phyloP scores from a whole-genome alignment of 2,797 vertebrate genomes.

The Peromyscus aztecus region DNA sequence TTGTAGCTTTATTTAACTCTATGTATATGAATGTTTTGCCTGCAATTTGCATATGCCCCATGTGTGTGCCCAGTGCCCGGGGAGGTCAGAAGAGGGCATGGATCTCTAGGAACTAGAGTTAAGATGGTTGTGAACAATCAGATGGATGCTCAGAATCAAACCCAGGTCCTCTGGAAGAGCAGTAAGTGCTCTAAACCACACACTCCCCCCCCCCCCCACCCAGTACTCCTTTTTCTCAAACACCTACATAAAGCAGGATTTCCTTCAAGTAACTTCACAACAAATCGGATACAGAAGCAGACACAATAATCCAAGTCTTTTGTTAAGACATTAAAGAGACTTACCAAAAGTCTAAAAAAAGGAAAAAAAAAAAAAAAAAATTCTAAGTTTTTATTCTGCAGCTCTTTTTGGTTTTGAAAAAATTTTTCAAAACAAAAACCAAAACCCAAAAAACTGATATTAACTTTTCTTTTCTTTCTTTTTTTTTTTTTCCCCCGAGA shows the following conservation, averaged over 20 bases:
- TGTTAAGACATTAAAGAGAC: constrained; percentile 23
- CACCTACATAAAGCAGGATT: background rate
- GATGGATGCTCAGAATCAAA: background rate
- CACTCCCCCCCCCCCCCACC: too few species aligned
- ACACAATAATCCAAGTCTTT: background rate
- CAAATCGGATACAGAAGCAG: background rate
- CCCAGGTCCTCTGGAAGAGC: background rate
- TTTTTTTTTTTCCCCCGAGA: background rate
- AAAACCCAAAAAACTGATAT: background rate
- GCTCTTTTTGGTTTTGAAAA: constrained; percentile 7
- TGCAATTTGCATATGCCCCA: background rate
- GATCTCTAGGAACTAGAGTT: background rate
- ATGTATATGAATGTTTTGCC: background rate
- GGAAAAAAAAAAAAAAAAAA: background rate
- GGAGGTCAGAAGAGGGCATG: background rate
- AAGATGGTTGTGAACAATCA: background rate
- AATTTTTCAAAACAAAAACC: background rate
- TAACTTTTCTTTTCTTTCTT: background rate
- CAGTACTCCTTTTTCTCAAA: background rate
- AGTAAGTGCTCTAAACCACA: background rate
- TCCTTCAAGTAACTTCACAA: constrained; percentile 16
- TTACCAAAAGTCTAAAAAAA: background rate
- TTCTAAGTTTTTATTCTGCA: background rate
- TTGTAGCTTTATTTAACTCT: background rate
- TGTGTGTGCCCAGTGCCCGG: background rate